Evolutionary conservation across 2,797 vertebrate genomes (phyloP), one percentile per base, ranked within the genome.

Genomic region (Balearica regulorum): DNA sequence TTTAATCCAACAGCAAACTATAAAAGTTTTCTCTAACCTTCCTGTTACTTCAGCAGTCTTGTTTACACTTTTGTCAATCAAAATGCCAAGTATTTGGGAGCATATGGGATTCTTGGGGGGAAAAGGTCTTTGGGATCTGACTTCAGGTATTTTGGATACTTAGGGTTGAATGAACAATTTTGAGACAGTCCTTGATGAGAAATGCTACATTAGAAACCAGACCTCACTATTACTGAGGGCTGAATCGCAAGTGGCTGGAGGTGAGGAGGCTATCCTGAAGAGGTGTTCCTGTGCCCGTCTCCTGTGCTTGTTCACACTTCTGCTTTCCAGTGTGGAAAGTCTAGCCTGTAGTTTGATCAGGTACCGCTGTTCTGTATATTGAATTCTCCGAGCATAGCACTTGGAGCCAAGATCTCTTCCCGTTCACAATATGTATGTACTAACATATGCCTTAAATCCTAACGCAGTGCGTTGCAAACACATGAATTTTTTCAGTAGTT

Each of bases 341-440:
- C 21, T 33, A 35, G 10, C 35, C 33, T 68, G 70, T 51, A 8
- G 41, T 72, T 85, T 51, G 4, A 12, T 16, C 13, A 46, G 9
- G 41, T 61, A 11, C 19, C 25, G 3, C 17, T 65, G 26, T 46
- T 85, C 24, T 24, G 18, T 44, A 15, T 29, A 7, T 54, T 85
- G 54, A 8, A 2, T 70, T 66, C n/a, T 87, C 35, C 33, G 69
- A 35, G 5, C 5, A 35, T 51, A 35, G 18, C 6, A 5, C 51
- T 87, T 7, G 4, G 41, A 46, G 33, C 54, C 20, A 41, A 49
- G 31, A n/a, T 83, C 26, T 61, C 33, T 53, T 28, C 39, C 24
- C 0, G 0, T 48, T 87, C 33, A 25, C 64, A 57, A 9, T 46
- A 13, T 1, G 7, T 35, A 6, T 0, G 0, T 71, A 49, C 20